Conservation (phyloP, 2,797 vertebrate species). For the Ptychobarbus kaznakovi region DNA sequence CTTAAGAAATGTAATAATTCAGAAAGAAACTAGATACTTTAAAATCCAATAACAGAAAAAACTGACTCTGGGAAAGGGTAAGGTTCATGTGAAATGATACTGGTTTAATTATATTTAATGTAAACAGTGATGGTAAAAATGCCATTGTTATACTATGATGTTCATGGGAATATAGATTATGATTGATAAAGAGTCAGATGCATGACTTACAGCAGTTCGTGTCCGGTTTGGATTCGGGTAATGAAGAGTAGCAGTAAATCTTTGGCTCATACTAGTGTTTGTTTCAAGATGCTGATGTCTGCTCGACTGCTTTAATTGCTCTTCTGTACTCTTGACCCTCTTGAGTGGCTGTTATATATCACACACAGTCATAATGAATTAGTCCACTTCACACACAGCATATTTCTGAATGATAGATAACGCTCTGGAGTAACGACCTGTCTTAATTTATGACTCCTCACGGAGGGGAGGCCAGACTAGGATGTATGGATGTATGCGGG, state of each 20-base stretch:
- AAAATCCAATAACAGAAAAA: background rate
- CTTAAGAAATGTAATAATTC: background rate
- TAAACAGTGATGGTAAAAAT: background rate
- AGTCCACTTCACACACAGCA: slow-evolving; percentile 45
- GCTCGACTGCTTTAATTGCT: slow-evolving; percentile 47
- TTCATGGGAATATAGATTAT: slow-evolving; percentile 45
- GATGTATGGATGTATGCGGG: background rate
- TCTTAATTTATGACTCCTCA: slow-evolving; percentile 37
- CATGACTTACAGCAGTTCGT: slow-evolving; percentile 40
- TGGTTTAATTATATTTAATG: background rate
- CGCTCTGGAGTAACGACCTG: slow-evolving; percentile 41
- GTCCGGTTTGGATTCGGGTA: slow-evolving; percentile 39
- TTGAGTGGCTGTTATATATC: slow-evolving; percentile 48
- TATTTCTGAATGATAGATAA: slow-evolving; percentile 50
- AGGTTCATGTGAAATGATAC: background rate
- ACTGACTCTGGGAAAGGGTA: background rate
- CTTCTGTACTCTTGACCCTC: slow-evolving; percentile 38
- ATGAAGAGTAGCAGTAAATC: slow-evolving; percentile 42
- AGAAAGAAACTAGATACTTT: background rate
- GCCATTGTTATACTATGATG: background rate
- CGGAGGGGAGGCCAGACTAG: background rate
- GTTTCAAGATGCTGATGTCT: slow-evolving; percentile 49
- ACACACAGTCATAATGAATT: slow-evolving; percentile 40
- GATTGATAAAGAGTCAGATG: slow-evolving; percentile 44
- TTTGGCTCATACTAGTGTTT: slow-evolving; percentile 41